Evolutionary conservation across 1,140 invertebrate genomes (phyloP).

Genomic region (Aphelenchoides fujianensis): DNA sequence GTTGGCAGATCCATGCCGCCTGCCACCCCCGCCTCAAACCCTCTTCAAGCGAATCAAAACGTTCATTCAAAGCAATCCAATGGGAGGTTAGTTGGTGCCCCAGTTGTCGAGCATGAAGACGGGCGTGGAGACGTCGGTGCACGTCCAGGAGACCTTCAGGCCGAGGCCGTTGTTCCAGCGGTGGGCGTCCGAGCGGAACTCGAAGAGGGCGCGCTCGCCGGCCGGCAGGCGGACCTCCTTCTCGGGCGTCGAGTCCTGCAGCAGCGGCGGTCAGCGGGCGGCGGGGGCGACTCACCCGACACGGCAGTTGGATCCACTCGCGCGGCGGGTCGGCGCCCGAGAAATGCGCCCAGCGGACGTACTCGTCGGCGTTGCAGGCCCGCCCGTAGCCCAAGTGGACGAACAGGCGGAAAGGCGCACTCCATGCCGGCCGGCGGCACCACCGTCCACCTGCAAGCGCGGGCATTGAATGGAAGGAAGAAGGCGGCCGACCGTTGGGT

Average conservation of each 20-base stretch:
- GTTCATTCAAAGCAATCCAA: too few species aligned
- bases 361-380: conserved; percentile 13
- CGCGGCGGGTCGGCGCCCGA: background rate
- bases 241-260: background rate
- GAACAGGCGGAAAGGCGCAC: conserved; percentile 33
- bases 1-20: too few species aligned
- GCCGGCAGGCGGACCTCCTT: background rate
- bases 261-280: background rate
- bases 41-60: too few species aligned
- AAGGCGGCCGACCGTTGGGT: conserved; percentile 28
- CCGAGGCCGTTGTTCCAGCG: background rate
- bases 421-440: conserved; percentile 36
- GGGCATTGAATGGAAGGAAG: background rate
- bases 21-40: too few species aligned
- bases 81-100: too few species aligned
- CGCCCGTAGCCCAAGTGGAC: background rate
- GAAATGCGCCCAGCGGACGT: background rate
- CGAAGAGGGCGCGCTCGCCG: conserved; percentile 10
- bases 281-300: background rate
- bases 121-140: background rate
- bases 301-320: conserved; percentile 13
- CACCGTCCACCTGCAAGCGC: conserved; percentile 35
- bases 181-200: conserved; percentile 18
- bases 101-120: background rate
- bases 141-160: background rate